Conservation (phyloP, 1,140 invertebrate species). For the Contarinia nasturtii region DNA sequence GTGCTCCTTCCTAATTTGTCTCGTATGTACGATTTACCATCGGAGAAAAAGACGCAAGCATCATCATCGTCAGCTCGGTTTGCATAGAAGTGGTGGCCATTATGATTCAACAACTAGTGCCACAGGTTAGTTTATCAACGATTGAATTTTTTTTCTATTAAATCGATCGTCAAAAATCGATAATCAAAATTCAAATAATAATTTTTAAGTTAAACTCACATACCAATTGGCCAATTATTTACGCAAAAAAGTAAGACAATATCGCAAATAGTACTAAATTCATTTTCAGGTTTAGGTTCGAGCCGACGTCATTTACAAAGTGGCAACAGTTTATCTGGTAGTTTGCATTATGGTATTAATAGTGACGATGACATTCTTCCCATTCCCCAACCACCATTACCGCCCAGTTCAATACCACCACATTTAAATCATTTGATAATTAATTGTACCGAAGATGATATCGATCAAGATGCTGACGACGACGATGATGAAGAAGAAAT, state of each 20-base stretch:
- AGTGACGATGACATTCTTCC: slow-evolving; percentile 14
- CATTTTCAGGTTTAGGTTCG: slow-evolving; percentile 17
- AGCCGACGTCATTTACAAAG: slow-evolving; percentile 23
- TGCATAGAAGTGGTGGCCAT: slow-evolving; percentile 21
- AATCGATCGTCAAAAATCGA: background rate
- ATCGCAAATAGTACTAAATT: background rate
- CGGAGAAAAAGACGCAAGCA: slow-evolving; percentile 25
- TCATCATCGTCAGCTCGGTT: slow-evolving; percentile 16
- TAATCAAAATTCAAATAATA: background rate
- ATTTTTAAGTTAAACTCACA: background rate
- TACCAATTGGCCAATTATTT: background rate
- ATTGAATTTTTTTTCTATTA: background rate
- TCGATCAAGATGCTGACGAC: slow-evolving; percentile 11
- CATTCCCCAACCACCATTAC: slow-evolving; percentile 21
- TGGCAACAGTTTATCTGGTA: slow-evolving; percentile 22
- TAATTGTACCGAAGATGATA: slow-evolving; percentile 11
- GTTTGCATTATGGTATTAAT: slow-evolving; percentile 19
- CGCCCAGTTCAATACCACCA: slow-evolving; percentile 21
- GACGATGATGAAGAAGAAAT: slow-evolving; percentile 11
- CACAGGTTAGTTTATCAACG: slow-evolving; percentile 12
- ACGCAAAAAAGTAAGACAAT: too few relatives aligned
- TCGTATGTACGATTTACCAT: slow-evolving; percentile 26
- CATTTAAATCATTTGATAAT: slow-evolving; percentile 17
- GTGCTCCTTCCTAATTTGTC: slow-evolving; percentile 27
- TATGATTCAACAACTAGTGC: slow-evolving; percentile 24